Conservation (phyloP, 2,888 invertebrate genomes). For the Pomacea canaliculata region DNA sequence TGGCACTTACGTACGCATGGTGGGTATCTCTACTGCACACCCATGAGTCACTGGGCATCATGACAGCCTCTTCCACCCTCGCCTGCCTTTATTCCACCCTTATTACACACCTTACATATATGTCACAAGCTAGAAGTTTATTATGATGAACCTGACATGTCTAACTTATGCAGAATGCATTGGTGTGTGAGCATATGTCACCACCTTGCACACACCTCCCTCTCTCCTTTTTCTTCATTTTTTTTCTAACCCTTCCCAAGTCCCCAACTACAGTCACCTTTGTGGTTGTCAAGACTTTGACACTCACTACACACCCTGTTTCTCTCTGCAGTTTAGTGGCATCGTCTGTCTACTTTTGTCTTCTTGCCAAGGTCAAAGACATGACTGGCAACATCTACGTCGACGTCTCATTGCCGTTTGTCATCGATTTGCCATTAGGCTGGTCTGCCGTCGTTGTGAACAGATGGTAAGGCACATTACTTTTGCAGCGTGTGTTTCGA, state of each 20-base stretch:
- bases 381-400: conserved; percentile 46
- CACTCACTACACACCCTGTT: no score
- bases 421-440: conserved; percentile 52
- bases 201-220: no score
- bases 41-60: background rate
- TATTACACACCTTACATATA: background rate
- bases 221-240: no score
- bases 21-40: conserved; percentile 26
- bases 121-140: background rate
- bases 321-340: conserved; percentile 44
- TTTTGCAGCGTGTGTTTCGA: background rate
- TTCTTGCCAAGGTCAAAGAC: conserved; percentile 40
- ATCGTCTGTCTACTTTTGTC: conserved; percentile 52
- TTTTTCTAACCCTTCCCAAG: no score
- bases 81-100: conserved; percentile 6
- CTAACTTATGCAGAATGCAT: no score
- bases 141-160: background rate
- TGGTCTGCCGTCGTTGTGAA: conserved; percentile 54
- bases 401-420: conserved; percentile 47
- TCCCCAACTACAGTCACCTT: no score
- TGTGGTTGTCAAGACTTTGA: no score
- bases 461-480: conserved; percentile 50
- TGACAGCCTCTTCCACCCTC: background rate
- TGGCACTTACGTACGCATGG: conserved; percentile 52
- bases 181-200: no score